Percentiles rank a stretch among this genome's conserved stretches.
Evolutionary conservation across 2,113 vertebrate genomes (phyloP).

Genomic region (Cervus canadensis): DNA sequence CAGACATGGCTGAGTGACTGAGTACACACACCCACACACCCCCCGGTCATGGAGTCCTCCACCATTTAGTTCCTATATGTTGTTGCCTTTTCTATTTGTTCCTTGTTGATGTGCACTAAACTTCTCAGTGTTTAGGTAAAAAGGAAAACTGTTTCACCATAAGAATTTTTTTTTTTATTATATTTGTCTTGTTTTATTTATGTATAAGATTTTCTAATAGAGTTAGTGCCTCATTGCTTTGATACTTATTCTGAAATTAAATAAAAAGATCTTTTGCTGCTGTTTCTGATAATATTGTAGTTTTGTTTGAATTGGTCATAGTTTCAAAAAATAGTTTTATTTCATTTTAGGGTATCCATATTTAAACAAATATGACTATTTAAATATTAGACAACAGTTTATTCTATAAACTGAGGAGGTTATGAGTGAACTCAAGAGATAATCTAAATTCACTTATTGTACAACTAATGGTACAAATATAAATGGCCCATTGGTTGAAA

Average conservation of each 20-base stretch:
- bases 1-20: neutral
- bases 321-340: constrained; percentile 20
- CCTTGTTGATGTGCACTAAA: neutral
- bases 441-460: neutral
- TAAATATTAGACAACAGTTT: neutral
- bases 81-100: neutral
- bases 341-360: neutral
- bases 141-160: neutral
- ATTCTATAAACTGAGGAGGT: neutral
- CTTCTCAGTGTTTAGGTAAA: constrained; percentile 7
- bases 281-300: neutral
- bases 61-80: neutral
- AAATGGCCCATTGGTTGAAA: neutral
- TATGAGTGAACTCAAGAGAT: neutral
- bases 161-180: neutral
- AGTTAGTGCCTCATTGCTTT: constrained; percentile 3
- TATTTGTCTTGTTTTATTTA: neutral
- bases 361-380: neutral
- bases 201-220: neutral
- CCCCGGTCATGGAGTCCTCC: neutral
- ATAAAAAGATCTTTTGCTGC: neutral
- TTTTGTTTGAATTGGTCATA: constrained; percentile 1
- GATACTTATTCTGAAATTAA: constrained; percentile 5
- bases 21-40: neutral
- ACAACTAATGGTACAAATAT: neutral